Percentiles rank a stretch among this genome's conserved stretches.
phyloP scores from a whole-genome alignment of 2,888 invertebrate species.

The Nomada lathburiana region DNA sequence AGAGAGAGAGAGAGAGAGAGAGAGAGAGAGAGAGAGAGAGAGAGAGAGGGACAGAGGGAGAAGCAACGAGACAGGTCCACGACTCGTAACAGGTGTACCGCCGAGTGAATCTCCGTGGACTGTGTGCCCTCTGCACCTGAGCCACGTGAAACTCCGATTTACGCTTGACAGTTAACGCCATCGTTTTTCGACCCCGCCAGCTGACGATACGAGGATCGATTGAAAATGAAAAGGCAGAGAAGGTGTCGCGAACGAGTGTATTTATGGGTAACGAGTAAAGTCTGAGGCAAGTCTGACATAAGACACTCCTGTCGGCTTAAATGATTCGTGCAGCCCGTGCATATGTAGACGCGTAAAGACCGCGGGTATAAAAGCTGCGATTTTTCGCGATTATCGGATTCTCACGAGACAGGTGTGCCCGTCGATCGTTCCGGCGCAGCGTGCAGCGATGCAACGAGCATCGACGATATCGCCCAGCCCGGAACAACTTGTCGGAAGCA shows the following conservation, averaged over 20 bases:
- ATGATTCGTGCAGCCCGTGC: not conserved
- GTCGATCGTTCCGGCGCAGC: not conserved
- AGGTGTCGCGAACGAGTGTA: not conserved
- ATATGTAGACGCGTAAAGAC: not conserved
- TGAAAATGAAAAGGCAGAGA: not conserved
- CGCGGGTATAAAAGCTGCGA: not conserved
- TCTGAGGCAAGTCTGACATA: slow-evolving; percentile 9
- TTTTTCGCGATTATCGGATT: slow-evolving; percentile 28
- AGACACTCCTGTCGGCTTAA: not conserved
- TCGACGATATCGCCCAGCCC: not conserved
- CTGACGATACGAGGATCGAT: slow-evolving; percentile 52
- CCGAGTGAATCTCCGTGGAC: slow-evolving; percentile 46
- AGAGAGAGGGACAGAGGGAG: slow-evolving; percentile 47
- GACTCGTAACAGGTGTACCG: slow-evolving; percentile 70
- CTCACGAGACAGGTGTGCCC: slow-evolving; percentile 28
- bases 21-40: slow-evolving; percentile 49
- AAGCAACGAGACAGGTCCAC: slow-evolving; percentile 48
- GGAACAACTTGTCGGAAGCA: not conserved
- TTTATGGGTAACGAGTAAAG: not conserved
- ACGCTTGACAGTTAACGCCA: slow-evolving; percentile 55
- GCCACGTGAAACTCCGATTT: slow-evolving; percentile 45
- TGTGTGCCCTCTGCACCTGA: slow-evolving; percentile 49
- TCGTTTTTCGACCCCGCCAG: slow-evolving; percentile 46
- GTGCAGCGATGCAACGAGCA: not conserved
- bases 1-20: slow-evolving; percentile 49